These are phyloP conservation scores for Epistrophe eligans DNA, from an alignment of 2,888 invertebrate species.

Conservation along the genomic window DNA sequence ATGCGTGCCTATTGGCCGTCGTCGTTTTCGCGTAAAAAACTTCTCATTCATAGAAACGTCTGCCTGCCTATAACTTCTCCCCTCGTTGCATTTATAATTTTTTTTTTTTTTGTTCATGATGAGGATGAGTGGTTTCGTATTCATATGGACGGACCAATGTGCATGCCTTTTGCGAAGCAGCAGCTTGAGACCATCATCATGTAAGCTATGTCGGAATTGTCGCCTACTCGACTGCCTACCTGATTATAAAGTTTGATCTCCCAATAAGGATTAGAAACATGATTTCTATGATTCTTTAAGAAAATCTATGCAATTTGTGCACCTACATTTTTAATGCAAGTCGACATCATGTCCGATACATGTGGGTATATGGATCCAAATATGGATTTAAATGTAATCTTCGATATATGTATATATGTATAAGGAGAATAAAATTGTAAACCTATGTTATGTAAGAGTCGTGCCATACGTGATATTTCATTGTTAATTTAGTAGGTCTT, in stretches of 20 bases:
- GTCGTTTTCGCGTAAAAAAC: neutral
- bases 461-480: too few relatives aligned
- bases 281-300: conserved; percentile 58
- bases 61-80: conserved; percentile 22
- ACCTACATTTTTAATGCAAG: conserved; percentile 20
- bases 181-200: neutral
- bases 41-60: conserved; percentile 72
- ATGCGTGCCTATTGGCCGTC: conserved; percentile 31
- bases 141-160: too few relatives aligned
- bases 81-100: conserved; percentile 8
- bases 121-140: conserved; percentile 14
- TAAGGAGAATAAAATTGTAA: too few relatives aligned
- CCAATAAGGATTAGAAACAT: conserved; percentile 66
- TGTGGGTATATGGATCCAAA: conserved; percentile 38
- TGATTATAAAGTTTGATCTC: conserved; percentile 46
- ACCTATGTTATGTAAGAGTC: too few relatives aligned
- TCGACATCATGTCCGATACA: conserved; percentile 5
- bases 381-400: conserved; percentile 4
- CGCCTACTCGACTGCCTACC: conserved; percentile 59
- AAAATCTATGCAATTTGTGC: conserved; percentile 65
- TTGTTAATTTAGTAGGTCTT: too few relatives aligned
- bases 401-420: neutral
- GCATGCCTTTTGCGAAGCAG: neutral
- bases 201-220: conserved; percentile 40
- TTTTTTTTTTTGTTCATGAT: conserved; percentile 16